Percentiles rank a stretch among this genome's conserved stretches.
phyloP scores from a whole-genome alignment of 2,797 vertebrate species.

The Enteromius paludinosus region DNA sequence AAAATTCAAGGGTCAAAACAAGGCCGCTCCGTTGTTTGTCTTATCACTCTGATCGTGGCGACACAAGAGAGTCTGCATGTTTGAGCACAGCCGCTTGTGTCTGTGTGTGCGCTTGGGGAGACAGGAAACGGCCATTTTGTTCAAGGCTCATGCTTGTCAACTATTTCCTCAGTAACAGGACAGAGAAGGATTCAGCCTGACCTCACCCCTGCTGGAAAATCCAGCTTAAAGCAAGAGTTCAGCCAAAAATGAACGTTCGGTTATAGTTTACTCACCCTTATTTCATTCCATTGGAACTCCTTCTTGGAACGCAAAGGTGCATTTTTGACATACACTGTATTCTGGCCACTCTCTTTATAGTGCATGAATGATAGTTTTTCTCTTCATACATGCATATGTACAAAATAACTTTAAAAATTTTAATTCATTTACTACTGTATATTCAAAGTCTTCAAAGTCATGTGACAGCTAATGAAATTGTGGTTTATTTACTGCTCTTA shows the following conservation, averaged over 20 bases:
- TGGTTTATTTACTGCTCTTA: background rate
- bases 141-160: constrained; percentile 55
- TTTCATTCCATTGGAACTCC: background rate
- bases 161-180: constrained; percentile 50
- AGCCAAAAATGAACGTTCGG: constrained; percentile 20
- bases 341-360: background rate
- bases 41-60: constrained; percentile 37
- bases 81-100: constrained; percentile 38
- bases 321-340: background rate
- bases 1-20: constrained; percentile 29
- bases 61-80: constrained; percentile 37
- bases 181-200: constrained; percentile 34
- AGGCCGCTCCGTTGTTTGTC: constrained; percentile 23
- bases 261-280: background rate
- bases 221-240: constrained; percentile 18
- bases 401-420: no score
- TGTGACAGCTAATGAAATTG: background rate
- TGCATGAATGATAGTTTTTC: background rate
- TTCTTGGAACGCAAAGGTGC: background rate
- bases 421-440: background rate
- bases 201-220: constrained; percentile 30
- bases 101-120: constrained; percentile 30
- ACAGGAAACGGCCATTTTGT: constrained; percentile 48
- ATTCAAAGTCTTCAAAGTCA: background rate
- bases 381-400: background rate